Percentiles rank a stretch among this genome's conserved stretches.
Evolutionary conservation across 2,113 vertebrate genomes (phyloP).

Genomic region (Takifugu flavidus): DNA sequence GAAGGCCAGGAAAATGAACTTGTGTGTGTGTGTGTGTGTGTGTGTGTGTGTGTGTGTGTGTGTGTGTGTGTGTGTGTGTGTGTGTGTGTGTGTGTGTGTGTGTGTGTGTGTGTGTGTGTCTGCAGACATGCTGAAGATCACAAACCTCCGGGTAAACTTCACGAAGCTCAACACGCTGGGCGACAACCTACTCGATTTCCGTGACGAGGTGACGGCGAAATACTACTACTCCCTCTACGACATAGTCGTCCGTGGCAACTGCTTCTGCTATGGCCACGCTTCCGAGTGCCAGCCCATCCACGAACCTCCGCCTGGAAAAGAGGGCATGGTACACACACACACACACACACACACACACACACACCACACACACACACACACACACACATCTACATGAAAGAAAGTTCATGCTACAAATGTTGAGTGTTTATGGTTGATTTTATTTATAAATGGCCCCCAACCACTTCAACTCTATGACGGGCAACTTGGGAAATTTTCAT

Average conservation of each 20-base stretch:
- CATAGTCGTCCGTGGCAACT: conserved; percentile 96
- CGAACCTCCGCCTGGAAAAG: conserved; percentile 63
- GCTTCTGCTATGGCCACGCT: conserved; percentile 97
- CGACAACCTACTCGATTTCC: conserved; percentile 88
- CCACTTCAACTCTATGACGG: no score
- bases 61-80: background rate
- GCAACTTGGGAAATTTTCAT: background rate
- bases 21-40: background rate
- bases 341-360: background rate
- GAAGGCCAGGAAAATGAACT: background rate
- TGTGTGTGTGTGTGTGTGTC: conserved; percentile 10
- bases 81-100: conserved; percentile 21
- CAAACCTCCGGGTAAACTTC: conserved; percentile 90
- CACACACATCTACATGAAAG: no score
- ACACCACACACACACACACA: no score
- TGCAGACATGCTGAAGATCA: conserved; percentile 92
- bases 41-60: conserved; percentile 21
- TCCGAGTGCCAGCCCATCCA: conserved; percentile 87
- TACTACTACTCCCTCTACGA: conserved; percentile 95
- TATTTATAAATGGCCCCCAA: no score
- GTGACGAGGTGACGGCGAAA: conserved; percentile 90
- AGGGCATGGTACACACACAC: conserved; percentile 85
- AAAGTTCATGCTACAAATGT: no score
- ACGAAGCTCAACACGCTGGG: conserved; percentile 89
- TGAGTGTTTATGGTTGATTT: no score